Conservation (phyloP, 2,888 invertebrate genomes). For the Amphimallon solstitiale region DNA sequence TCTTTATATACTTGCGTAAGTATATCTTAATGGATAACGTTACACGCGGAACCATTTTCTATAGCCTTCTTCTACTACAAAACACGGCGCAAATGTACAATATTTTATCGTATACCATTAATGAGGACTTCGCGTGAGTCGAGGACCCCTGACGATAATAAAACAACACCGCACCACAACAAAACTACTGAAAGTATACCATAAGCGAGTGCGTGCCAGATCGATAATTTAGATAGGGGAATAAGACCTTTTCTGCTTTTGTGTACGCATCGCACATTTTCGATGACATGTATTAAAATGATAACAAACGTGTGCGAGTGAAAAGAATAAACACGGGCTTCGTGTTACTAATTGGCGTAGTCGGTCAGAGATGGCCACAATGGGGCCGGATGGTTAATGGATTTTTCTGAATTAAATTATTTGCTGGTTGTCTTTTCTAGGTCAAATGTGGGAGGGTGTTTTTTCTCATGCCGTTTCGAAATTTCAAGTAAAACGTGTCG, state of each 20-base stretch:
- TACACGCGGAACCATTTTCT: not conserved
- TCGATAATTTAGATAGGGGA: conserved; percentile 14
- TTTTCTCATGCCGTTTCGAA: too few species aligned
- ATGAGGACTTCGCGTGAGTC: conserved; percentile 11
- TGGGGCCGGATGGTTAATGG: conserved; percentile 1
- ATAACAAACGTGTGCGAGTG: conserved; percentile 7
- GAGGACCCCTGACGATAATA: not conserved
- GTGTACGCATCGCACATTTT: conserved; percentile 1
- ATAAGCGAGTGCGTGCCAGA: conserved; percentile 1
- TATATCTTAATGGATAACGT: not conserved
- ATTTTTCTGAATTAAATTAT: conserved; percentile 13
- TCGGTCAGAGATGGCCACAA: not conserved
- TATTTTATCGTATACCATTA: not conserved
- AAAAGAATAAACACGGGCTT: conserved; percentile 1
- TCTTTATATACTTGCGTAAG: not conserved
- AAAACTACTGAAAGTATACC: not conserved
- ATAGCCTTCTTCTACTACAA: not conserved
- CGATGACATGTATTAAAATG: conserved; percentile 5
- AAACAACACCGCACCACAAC: conserved; percentile 11
- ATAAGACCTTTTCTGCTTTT: not conserved
- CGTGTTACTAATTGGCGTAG: conserved; percentile 8
- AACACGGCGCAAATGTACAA: not conserved
- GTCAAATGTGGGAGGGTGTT: not conserved
- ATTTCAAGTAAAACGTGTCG: too few species aligned
- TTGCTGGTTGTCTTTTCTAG: conserved; percentile 1